A percentile compares a stretch with the other conserved stretches of the same genome.
These are phyloP conservation scores for Dolichoris vasculosae DNA, from an alignment of 1,140 invertebrate genomes.

Conservation along the genomic window DNA sequence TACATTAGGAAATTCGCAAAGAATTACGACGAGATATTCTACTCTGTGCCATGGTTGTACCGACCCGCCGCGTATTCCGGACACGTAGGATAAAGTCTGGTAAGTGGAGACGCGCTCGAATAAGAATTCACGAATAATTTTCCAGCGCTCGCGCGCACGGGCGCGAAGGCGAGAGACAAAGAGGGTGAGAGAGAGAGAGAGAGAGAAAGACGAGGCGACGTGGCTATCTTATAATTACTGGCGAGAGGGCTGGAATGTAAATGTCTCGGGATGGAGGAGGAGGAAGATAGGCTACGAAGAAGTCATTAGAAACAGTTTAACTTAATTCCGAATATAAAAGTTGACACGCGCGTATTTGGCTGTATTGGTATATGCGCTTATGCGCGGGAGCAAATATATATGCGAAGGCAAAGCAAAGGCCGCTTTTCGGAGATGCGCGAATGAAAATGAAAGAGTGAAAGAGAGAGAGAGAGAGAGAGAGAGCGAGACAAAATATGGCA, in stretches of 20 bases:
- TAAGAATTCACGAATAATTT: constrained; percentile 65
- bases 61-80: constrained; percentile 54
- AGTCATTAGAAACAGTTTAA: constrained; percentile 56
- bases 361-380: not conserved
- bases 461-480: not conserved
- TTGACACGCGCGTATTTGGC: constrained; percentile 23
- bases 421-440: not conserved
- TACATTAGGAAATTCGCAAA: constrained; percentile 60
- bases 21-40: constrained; percentile 59
- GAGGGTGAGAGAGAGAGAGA: constrained; percentile 1
- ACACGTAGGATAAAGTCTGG: constrained; percentile 61
- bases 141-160: constrained; percentile 6
- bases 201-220: constrained; percentile 45
- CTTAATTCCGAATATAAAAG: constrained; percentile 54
- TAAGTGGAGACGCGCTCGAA: constrained; percentile 59
- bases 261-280: constrained; percentile 24
- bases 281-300: constrained; percentile 46
- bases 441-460: not conserved
- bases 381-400: no score
- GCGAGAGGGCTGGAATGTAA: constrained; percentile 48
- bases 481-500: not conserved
- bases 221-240: constrained; percentile 63
- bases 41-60: constrained; percentile 20
- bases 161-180: not conserved
- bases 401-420: no score